Evolutionary conservation across 2,113 vertebrate genomes (phyloP), one percentile per base, ranked within the genome.

Genomic region (Etheostoma cragini): DNA sequence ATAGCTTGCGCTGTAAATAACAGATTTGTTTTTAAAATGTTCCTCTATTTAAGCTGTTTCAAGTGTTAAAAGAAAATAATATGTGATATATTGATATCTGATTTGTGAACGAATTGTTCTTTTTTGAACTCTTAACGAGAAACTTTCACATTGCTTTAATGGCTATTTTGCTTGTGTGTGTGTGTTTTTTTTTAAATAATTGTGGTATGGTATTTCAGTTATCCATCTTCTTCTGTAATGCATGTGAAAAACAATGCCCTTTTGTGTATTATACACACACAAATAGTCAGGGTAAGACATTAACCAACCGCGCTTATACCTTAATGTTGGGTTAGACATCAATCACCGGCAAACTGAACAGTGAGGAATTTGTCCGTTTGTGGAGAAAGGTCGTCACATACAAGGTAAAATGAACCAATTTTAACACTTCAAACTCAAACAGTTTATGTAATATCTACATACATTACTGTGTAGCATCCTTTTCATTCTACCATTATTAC

Each of bases 341-440:
- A 0, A 85, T 92, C 53, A 93, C 93, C 4, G 93, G 94, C 50
- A 94, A 87, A 75, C 87, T 96, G 15, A 94, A 90, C 65, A 10
- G 67, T 10, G 35, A 72, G 8, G 94, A 96, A 81, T 93, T 95
- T 1, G 8, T 81, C 30, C 71, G 76, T 69, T 53, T 96, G 78
- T 93, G 93, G 93, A 90, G 85, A 7, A 93, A 89, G 72, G 80
- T 92, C 0, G 1, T 35, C 0, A 57, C 2, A 35, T 93, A 89
- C 82, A 94, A 88, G 91, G 95, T 96, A 87, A 89, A 58, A 22
- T 1, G 5, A 70, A 65, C 5, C 6, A 15, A 53, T 11, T n/a
- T 52, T 33, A 50, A 61, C 22, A 60, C 12, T n/a, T 61, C 7
- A 47, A 16, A 26, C 21, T 8, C 3, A 35, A 24, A 3, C 1